Conservation (phyloP, 1,140 invertebrate genomes). For the Geopemphigus sp. region DNA sequence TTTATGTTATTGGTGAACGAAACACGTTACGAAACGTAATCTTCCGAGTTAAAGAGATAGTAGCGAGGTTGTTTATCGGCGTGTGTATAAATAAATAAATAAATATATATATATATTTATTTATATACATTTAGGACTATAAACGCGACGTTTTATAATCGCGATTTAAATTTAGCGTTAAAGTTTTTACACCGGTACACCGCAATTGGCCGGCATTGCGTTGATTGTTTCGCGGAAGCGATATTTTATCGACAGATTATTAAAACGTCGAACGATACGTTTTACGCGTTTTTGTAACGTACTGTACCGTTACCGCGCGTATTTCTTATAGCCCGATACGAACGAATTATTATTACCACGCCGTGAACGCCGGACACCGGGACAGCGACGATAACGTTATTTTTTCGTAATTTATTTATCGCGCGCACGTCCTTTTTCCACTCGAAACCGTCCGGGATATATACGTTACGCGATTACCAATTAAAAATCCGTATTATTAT, state of each 20-base stretch:
- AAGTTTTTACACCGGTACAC: not conserved
- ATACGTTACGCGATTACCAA: slow-evolving; percentile 28
- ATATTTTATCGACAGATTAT: not conserved
- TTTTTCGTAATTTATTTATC: slow-evolving; percentile 10
- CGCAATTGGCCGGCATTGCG: too few species aligned
- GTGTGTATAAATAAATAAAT: too few species aligned
- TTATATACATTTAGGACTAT: too few species aligned
- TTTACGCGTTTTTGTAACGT: not conserved
- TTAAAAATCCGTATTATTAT: slow-evolving; percentile 32
- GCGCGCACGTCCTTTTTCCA: not conserved
- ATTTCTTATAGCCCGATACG: not conserved
- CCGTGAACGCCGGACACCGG: not conserved
- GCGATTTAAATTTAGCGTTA: not conserved
- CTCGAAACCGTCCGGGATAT: not conserved
- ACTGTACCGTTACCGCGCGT: too few species aligned
- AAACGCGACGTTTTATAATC: too few species aligned
- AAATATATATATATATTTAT: too few species aligned
- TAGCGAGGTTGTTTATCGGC: too few species aligned
- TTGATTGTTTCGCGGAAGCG: not conserved
- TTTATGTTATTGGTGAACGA: too few species aligned
- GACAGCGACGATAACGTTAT: not conserved
- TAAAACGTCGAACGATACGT: not conserved
- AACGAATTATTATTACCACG: not conserved
- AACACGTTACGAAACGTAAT: too few species aligned
- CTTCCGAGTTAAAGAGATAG: too few species aligned